Evolutionary conservation across 1,140 invertebrate species (phyloP), one percentile per base, ranked within the genome.

Genomic region (Penaeus indicus): DNA sequence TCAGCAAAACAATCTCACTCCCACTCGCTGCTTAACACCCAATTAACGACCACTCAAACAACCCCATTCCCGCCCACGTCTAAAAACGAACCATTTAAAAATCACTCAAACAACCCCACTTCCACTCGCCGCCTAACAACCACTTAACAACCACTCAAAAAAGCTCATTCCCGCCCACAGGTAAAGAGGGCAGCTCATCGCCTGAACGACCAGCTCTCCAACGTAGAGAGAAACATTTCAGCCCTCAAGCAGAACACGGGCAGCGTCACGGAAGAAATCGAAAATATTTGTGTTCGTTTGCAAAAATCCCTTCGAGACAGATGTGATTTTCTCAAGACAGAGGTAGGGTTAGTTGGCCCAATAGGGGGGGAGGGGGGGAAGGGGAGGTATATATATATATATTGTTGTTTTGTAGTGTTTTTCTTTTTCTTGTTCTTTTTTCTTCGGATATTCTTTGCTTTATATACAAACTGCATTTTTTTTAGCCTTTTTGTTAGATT

Each of bases 231-330:
- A 92, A 98, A 97, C 92, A 96, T 96, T 11, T 92, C 95, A 42
- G 96, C 95, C 89, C 94, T 98, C 78, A 96, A 97, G 93, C 95
- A 95, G 38, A 98, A 98, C 92, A 96, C 96, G 92, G 94, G 95
- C 63, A 96, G 96, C 77, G 97, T 98, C 22, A 94, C 95, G n/a
- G 97, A 97, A 91, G 97, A 98, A 94, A 96, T 98, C 47, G 97
- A 98, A 91, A 97, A 98, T 93, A 97, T 97, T 90, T 96, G 98
- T 92, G 94, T 96, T 92, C 95, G 97, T 91, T 94, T 98, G 84
- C 95, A 96, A 54, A 98, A 98, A 93, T 97, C 97, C 72, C 93
- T 98, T 8, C 98, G 98, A 94, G 97, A 98, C 93, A 95, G 98
- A 89, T 97, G 97, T 25, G 96, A 98, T 91, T 95, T 96, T 92